Percentiles rank a stretch among this genome's conserved stretches.
phyloP scores from a whole-genome alignment of 2,113 vertebrate species.

The Misgurnus mizolepis region DNA sequence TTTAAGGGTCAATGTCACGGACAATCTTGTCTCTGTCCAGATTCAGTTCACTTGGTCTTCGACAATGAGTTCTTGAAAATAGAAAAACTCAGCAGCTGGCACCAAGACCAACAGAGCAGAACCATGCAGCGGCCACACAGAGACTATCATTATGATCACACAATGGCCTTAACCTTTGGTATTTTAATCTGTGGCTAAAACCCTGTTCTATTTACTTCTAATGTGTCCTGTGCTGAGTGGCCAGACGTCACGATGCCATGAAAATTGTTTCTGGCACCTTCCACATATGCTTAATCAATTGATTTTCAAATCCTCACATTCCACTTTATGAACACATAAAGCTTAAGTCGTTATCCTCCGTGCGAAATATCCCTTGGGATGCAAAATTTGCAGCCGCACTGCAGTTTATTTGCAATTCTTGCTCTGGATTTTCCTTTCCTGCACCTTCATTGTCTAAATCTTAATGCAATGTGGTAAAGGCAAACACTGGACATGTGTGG shows the following conservation, averaged over 20 bases:
- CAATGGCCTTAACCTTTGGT: conserved; percentile 24
- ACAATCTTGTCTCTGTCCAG: conserved; percentile 51
- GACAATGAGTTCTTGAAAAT: conserved; percentile 38
- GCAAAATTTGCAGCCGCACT: not conserved
- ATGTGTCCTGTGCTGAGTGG: conserved; percentile 15
- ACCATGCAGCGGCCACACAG: conserved; percentile 17
- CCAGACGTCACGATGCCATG: conserved; percentile 19
- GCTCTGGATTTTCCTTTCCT: not conserved
- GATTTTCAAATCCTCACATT: conserved; percentile 17
- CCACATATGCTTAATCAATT: conserved; percentile 6
- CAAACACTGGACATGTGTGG: conserved; percentile 17
- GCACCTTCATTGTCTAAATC: not conserved
- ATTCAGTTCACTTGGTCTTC: conserved; percentile 9
- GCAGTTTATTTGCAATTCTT: not conserved
- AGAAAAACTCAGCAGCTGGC: conserved; percentile 2
- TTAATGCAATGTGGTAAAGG: not conserved
- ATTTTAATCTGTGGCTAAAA: conserved; percentile 27
- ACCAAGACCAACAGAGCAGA: conserved; percentile 15
- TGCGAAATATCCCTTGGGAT: conserved; percentile 8
- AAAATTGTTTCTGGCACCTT: conserved; percentile 13
- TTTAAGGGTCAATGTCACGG: conserved; percentile 27
- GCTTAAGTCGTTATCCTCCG: not conserved
- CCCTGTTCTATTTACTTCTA: conserved; percentile 28
- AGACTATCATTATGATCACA: conserved; percentile 27
- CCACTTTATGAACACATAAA: not conserved